Conservation (phyloP, 1,140 invertebrate species). For the Zaprionus inermis region DNA sequence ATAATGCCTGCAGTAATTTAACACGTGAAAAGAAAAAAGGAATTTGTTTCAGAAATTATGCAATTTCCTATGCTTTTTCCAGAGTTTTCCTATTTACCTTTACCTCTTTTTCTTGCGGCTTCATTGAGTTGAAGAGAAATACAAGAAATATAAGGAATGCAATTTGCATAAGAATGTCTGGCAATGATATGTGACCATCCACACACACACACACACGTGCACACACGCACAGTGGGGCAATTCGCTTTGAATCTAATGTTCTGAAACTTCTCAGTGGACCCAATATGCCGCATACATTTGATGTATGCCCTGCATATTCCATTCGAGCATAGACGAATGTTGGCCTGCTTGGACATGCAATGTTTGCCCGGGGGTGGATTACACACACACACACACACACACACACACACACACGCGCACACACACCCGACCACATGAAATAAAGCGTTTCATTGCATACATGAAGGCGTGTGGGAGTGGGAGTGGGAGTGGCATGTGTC, state of each 20-base stretch:
- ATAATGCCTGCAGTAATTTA: not conserved
- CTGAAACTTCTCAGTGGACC: slow-evolving; percentile 54
- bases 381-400: slow-evolving; percentile 5
- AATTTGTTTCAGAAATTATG: slow-evolving; percentile 6
- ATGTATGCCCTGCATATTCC: slow-evolving; percentile 31
- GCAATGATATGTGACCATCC: slow-evolving; percentile 16
- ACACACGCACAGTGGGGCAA: not conserved
- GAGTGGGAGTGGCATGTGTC: slow-evolving; percentile 6
- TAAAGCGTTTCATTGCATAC: slow-evolving; percentile 32
- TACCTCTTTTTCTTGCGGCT: not conserved
- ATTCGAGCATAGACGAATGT: slow-evolving; percentile 35
- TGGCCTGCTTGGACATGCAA: slow-evolving; percentile 63
- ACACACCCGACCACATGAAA: slow-evolving; percentile 40
- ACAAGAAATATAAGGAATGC: slow-evolving; percentile 19
- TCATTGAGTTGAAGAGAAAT: slow-evolving; percentile 16
- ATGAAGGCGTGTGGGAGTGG: not conserved
- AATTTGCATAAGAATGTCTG: slow-evolving; percentile 37
- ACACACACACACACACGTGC: not conserved
- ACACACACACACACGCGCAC: slow-evolving; percentile 24
- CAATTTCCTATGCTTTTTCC: not conserved
- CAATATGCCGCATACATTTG: slow-evolving; percentile 58
- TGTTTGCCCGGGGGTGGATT: slow-evolving; percentile 37
- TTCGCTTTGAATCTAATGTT: slow-evolving; percentile 37
- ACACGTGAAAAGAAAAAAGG: not conserved
- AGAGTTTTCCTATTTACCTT: not conserved